Conservation (phyloP, 2,888 invertebrate genomes). For the Tachina grossa region DNA sequence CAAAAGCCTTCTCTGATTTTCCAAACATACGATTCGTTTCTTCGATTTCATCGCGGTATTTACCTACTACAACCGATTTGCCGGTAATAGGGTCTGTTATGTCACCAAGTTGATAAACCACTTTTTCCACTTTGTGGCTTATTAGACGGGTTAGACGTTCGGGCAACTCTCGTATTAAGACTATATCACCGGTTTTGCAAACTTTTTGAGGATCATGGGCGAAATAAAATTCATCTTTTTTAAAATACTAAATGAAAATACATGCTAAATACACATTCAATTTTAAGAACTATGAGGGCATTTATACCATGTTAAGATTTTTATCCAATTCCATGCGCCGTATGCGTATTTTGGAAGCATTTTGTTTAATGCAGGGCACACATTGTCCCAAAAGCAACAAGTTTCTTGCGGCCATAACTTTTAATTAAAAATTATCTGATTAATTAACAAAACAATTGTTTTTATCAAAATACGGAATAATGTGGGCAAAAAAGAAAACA, state of each 20-base stretch:
- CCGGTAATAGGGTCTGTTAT: slow-evolving; percentile 93
- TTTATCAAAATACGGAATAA: not conserved
- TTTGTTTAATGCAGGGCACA: slow-evolving; percentile 89
- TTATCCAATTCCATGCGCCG: slow-evolving; percentile 89
- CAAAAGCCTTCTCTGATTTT: slow-evolving; percentile 86
- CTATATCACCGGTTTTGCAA: slow-evolving; percentile 92
- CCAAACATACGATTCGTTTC: slow-evolving; percentile 88
- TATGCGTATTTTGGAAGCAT: slow-evolving; percentile 90
- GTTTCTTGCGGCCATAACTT: slow-evolving; percentile 83
- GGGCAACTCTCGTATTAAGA: slow-evolving; percentile 89
- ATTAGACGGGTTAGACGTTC: slow-evolving; percentile 89
- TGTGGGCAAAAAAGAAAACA: slow-evolving; percentile 29
- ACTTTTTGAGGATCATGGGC: slow-evolving; percentile 90
- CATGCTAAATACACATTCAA: not conserved
- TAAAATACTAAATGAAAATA: slow-evolving; percentile 87
- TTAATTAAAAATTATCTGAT: slow-evolving; percentile 53
- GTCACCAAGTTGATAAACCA: slow-evolving; percentile 92
- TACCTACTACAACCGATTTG: slow-evolving; percentile 88
- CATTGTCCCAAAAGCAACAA: slow-evolving; percentile 89
- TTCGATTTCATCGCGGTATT: slow-evolving; percentile 90
- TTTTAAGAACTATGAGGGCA: not conserved
- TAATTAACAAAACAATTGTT: slow-evolving; percentile 31
- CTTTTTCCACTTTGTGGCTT: slow-evolving; percentile 90
- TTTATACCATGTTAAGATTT: slow-evolving; percentile 90
- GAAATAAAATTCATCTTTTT: slow-evolving; percentile 88